phyloP scores from a whole-genome alignment of 2,888 invertebrate genomes.

The Conistra vaccinii region DNA sequence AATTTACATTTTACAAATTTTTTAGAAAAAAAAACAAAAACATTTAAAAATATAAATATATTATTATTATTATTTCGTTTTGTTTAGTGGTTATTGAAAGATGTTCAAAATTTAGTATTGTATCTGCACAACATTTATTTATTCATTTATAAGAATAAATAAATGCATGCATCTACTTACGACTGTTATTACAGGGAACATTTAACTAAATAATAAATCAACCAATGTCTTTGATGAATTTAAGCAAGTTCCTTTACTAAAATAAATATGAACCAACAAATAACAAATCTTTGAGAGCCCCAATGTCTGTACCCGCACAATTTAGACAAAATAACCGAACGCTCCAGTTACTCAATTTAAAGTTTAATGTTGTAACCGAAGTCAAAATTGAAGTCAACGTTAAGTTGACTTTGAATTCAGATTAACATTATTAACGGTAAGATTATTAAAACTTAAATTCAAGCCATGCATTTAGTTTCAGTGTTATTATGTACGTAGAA shows the following conservation, averaged over 20 bases:
- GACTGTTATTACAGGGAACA: background rate
- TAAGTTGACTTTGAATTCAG: conserved; percentile 19
- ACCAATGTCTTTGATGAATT: background rate
- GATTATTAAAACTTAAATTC: conserved; percentile 25
- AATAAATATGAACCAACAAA: conserved; percentile 1
- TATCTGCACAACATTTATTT: background rate
- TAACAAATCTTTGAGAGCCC: background rate
- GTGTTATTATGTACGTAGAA: background rate
- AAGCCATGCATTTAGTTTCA: background rate
- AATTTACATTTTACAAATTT: too few relatives aligned
- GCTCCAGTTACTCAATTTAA: conserved; percentile 47
- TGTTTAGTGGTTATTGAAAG: too few relatives aligned
- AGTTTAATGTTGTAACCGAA: conserved; percentile 38
- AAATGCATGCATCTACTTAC: background rate
- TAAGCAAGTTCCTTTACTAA: background rate
- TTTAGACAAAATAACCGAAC: conserved; percentile 36
- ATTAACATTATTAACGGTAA: conserved; percentile 32
- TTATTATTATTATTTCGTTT: too few relatives aligned
- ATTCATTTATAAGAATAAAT: too few relatives aligned
- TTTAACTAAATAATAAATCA: background rate
- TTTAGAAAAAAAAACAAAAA: too few relatives aligned
- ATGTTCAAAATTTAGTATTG: background rate
- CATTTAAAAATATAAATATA: too few relatives aligned
- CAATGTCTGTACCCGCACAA: background rate
- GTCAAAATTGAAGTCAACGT: conserved; percentile 36